Conservation (phyloP, 2,113 vertebrate species). For the Catagonus wagneri region DNA sequence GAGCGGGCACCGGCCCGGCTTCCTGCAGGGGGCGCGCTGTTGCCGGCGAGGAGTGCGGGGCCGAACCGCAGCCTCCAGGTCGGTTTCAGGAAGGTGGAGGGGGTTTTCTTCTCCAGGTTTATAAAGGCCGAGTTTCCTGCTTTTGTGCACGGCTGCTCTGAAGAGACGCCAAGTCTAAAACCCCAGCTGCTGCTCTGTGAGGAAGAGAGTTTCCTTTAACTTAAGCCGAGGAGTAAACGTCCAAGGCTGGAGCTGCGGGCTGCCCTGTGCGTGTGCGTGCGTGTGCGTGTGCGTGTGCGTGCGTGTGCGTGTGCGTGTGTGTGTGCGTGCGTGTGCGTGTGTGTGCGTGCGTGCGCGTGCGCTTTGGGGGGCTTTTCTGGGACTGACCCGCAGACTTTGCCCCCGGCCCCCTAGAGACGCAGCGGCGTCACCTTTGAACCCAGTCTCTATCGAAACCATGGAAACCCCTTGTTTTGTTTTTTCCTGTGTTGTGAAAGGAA, state of each 20-base stretch:
- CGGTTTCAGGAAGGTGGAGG: neutral
- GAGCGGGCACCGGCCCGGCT: too few relatives aligned
- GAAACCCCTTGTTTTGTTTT: neutral
- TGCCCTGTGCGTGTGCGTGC: too few relatives aligned
- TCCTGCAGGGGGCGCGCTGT: neutral
- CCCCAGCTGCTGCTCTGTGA: constrained; percentile 1
- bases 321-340: too few relatives aligned
- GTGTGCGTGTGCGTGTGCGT: too few relatives aligned
- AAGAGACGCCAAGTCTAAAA: constrained; percentile 49
- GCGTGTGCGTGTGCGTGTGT: too few relatives aligned
- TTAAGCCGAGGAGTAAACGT: constrained; percentile 2
- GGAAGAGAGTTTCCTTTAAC: constrained; percentile 29
- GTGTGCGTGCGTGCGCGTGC: too few relatives aligned
- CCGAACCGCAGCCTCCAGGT: neutral
- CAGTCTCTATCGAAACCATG: neutral
- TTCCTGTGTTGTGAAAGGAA: neutral
- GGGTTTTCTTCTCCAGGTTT: constrained; percentile 30
- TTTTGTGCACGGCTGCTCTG: constrained; percentile 54
- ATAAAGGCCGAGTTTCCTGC: constrained; percentile 31
- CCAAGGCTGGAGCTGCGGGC: neutral
- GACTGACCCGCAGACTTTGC: neutral
- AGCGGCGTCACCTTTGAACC: neutral
- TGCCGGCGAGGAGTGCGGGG: too few relatives aligned
- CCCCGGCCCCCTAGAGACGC: neutral
- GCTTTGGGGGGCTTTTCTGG: neutral